A percentile compares a stretch with the other conserved stretches of the same genome.
phyloP scores from a whole-genome alignment of 2,888 invertebrate species.

The Philereme transversata region DNA sequence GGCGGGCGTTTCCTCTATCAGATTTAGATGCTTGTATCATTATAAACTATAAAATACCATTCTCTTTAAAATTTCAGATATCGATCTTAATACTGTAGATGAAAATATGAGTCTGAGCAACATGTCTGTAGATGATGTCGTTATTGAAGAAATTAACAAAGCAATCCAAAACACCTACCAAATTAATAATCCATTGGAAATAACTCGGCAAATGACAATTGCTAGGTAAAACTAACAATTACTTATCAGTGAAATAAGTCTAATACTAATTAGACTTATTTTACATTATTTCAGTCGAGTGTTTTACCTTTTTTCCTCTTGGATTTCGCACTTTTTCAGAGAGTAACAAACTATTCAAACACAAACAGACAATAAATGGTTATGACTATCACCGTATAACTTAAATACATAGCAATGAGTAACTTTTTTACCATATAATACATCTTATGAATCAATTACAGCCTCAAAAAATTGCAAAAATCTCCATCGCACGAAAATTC shows the following conservation, averaged over 20 bases:
- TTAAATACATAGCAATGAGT: background rate
- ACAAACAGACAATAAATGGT: too few species aligned
- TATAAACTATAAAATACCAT: conserved; percentile 41
- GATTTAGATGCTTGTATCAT: conserved; percentile 1
- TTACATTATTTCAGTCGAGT: too few species aligned
- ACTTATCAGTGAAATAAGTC: too few species aligned
- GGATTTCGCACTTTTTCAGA: too few species aligned
- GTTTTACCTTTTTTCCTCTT: too few species aligned
- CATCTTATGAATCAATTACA: conserved; percentile 11
- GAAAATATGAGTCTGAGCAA: conserved; percentile 38
- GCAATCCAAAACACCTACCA: conserved; percentile 41
- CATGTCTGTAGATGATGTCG: conserved; percentile 35
- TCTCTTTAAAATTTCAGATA: conserved; percentile 1
- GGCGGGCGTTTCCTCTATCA: too few species aligned
- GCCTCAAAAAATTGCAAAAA: conserved; percentile 26
- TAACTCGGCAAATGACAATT: conserved; percentile 38
- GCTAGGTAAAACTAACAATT: conserved; percentile 49
- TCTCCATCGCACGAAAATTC: background rate
- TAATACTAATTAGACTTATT: too few species aligned
- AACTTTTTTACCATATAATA: background rate
- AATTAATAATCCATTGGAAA: conserved; percentile 36
- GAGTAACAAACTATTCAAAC: conserved; percentile 8
- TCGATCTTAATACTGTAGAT: conserved; percentile 34
- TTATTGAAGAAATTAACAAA: conserved; percentile 42
- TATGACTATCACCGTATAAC: too few species aligned